These are phyloP conservation scores for Gavia stellata DNA, from an alignment of 2,113 vertebrate genomes.

Conservation along the genomic window DNA sequence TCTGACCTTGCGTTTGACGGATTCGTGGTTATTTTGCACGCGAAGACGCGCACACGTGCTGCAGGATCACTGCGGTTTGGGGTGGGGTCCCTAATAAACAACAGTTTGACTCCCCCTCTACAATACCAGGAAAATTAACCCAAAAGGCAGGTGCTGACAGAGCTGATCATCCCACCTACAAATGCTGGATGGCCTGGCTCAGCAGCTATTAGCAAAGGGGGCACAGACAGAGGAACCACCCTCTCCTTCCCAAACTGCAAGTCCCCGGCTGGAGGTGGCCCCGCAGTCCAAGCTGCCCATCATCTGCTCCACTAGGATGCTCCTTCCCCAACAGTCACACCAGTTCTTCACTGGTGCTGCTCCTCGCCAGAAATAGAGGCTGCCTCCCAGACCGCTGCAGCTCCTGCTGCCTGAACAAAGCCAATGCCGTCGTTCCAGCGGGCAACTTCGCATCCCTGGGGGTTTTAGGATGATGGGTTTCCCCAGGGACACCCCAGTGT, in stretches of 20 bases:
- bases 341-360: neutral
- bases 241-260: neutral
- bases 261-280: neutral
- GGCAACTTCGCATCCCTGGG: neutral
- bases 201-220: neutral
- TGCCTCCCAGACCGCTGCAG: accelerated
- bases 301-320: neutral
- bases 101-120: neutral
- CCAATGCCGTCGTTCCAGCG: neutral
- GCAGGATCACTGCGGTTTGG: neutral
- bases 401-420: neutral
- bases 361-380: neutral
- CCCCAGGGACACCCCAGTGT: neutral
- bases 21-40: neutral
- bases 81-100: neutral
- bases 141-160: neutral
- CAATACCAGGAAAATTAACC: neutral
- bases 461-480: neutral
- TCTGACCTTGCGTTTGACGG: neutral
- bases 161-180: neutral
- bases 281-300: neutral
- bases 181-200: neutral
- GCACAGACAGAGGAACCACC: neutral
- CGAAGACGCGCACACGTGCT: accelerated
- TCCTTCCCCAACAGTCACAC: neutral